Conservation (phyloP, 2,113 vertebrate genomes). For the Variabilichromis moorii region DNA sequence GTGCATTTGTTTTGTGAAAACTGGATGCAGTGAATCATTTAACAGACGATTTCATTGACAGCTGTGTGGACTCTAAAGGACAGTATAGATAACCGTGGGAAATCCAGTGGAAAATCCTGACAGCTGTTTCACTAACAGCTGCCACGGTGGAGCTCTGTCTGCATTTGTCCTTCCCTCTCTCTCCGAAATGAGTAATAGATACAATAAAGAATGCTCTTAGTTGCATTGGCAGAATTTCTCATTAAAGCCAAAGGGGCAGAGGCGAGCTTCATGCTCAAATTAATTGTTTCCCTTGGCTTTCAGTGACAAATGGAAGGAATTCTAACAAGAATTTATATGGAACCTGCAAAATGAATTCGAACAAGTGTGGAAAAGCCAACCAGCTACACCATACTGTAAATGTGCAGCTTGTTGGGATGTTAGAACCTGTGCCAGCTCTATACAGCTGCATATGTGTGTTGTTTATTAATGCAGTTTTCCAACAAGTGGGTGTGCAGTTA, state of each 20-base stretch:
- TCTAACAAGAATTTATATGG: not conserved
- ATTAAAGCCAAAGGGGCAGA: slow-evolving; percentile 11
- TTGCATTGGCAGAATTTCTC: not conserved
- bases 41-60: not conserved
- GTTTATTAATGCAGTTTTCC: not conserved
- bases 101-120: not conserved
- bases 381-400: not conserved
- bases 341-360: not conserved
- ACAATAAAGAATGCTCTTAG: not conserved
- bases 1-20: not conserved
- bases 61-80: not conserved
- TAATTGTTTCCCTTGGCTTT: slow-evolving; percentile 8
- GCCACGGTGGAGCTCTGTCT: not conserved
- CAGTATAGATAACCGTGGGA: not conserved
- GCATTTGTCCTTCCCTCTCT: not conserved
- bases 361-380: not conserved
- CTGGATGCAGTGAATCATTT: not conserved
- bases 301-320: not conserved
- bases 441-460: not conserved
- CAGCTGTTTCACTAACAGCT: not conserved
- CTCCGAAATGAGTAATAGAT: not conserved
- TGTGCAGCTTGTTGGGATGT: not conserved
- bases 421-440: not conserved
- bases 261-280: not conserved
- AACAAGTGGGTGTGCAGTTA: not conserved